Percentiles rank a stretch among this genome's conserved stretches.
Evolutionary conservation across 2,888 invertebrate species (phyloP).

Genomic region (Sarcophaga caerulescens): DNA sequence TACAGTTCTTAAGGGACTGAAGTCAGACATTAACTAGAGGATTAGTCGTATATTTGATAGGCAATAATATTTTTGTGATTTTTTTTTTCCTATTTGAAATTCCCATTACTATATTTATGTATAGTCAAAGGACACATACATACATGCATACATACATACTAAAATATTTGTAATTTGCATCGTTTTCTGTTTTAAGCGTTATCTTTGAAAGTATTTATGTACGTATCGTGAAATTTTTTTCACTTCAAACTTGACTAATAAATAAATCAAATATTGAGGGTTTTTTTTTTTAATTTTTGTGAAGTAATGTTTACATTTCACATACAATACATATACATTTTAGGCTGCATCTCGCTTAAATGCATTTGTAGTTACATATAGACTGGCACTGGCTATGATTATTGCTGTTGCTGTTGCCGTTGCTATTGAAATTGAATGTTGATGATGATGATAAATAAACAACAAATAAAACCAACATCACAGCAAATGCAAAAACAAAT

Average conservation of each 20-base stretch:
- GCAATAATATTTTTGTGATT: background rate
- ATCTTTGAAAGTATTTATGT: background rate
- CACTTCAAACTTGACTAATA: background rate
- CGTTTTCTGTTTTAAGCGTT: background rate
- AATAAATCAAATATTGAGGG: conserved; percentile 41
- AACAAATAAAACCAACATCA: conserved; percentile 46
- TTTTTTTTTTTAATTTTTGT: background rate
- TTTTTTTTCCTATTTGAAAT: background rate
- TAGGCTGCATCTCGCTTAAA: background rate
- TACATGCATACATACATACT: background rate
- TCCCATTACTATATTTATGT: background rate
- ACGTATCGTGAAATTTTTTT: background rate
- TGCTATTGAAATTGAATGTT: conserved; percentile 26
- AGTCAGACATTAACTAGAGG: background rate
- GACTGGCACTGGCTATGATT: background rate
- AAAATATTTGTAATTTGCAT: conserved; percentile 6
- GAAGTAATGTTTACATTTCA: conserved; percentile 9
- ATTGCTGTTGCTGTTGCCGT: background rate
- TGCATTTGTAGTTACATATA: conserved; percentile 27
- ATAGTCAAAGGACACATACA: too few relatives aligned
- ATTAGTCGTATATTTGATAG: background rate
- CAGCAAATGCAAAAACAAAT: background rate
- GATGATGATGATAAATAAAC: conserved; percentile 22
- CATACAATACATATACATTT: conserved; percentile 1
- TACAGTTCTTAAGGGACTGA: background rate